Evolutionary conservation across 2,797 vertebrate genomes (phyloP), one percentile per base, ranked within the genome.

Genomic region (Sylvilagus floridanus): DNA sequence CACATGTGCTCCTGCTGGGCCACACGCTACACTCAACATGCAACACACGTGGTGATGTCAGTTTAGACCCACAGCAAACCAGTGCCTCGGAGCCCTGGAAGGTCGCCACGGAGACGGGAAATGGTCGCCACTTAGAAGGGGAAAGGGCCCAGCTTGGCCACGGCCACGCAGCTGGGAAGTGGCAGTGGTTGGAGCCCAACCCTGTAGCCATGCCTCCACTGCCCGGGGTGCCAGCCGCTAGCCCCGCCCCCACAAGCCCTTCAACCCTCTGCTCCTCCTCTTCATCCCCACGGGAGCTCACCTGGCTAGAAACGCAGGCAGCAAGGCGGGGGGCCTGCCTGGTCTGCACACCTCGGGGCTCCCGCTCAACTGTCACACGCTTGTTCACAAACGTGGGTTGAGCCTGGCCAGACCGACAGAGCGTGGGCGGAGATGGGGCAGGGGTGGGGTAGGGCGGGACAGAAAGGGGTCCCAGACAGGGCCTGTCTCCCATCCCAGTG

Each of bases 41-140:
- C 19, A 1, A 8, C 42, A 5, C 2, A 14, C 7, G 26, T 0
- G 2, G 32, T 4, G 2, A 16, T 4, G 9, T 19, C 1, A 0
- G n/a, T 11, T 42, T 42, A 42, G 21, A 32, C n/a, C 28, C 9
- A 28, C 10, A 21, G 54, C 57, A 9, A 1, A 5, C 47, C 16
- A 0, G 1, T 2, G 57, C 12, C 26, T 16, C 0, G 0, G n/a
- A 54, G 0, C 0, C 35, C 12, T 24, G 82, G 16, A 16, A 24
- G 21, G 72, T 37, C 62, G 0, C 26, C 22, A 57, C 3, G 7
- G 6, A 7, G 60, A 24, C 1, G n/a, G 35, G 35, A 35, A 35
- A 35, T 35, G 35, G 35, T 35, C 35, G 35, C 35, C 35, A 35
- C 35, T 2, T 4, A 35, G 35, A 35, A 2, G 35, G 35, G 21